Percentiles rank a stretch among this genome's conserved stretches.
These are phyloP conservation scores for Melanargia galathea DNA, from an alignment of 2,888 invertebrate species.

Conservation along the genomic window DNA sequence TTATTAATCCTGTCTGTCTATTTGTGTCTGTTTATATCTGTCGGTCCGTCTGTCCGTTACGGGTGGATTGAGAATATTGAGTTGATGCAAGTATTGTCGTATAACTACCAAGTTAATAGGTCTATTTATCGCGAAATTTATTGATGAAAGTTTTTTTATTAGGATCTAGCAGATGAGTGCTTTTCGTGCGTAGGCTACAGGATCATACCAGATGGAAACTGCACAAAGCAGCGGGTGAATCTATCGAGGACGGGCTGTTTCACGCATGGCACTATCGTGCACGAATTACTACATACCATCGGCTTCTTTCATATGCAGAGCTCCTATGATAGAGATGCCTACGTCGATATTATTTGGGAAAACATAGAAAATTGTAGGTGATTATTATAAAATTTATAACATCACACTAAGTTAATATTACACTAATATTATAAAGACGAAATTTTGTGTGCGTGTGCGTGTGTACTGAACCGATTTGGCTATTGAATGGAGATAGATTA, in stretches of 20 bases:
- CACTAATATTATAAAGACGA: too few relatives aligned
- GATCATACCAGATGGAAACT: conserved; percentile 37
- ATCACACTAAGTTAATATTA: too few relatives aligned
- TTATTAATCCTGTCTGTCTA: too few relatives aligned
- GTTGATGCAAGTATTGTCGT: too few relatives aligned
- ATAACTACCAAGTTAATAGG: too few relatives aligned
- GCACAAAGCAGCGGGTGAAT: conserved; percentile 75
- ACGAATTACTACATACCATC: conserved; percentile 90
- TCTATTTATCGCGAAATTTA: background rate
- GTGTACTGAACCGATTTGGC: too few relatives aligned
- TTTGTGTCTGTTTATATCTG: too few relatives aligned
- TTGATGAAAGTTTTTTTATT: background rate
- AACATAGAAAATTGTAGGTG: conserved; percentile 84
- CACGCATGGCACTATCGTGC: conserved; percentile 85
- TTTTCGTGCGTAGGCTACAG: conserved; percentile 69
- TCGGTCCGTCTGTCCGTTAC: too few relatives aligned
- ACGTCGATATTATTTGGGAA: conserved; percentile 87
- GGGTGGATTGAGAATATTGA: too few relatives aligned
- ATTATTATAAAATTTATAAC: too few relatives aligned
- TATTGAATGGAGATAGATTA: too few relatives aligned
- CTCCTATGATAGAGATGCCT: conserved; percentile 89
- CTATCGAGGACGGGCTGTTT: conserved; percentile 82
- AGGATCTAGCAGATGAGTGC: conserved; percentile 88
- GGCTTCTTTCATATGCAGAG: conserved; percentile 94
- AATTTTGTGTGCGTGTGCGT: too few relatives aligned